Base-by-base conservation (phyloP, 2,113 vertebrate genomes). In the Felis catus region DNA sequence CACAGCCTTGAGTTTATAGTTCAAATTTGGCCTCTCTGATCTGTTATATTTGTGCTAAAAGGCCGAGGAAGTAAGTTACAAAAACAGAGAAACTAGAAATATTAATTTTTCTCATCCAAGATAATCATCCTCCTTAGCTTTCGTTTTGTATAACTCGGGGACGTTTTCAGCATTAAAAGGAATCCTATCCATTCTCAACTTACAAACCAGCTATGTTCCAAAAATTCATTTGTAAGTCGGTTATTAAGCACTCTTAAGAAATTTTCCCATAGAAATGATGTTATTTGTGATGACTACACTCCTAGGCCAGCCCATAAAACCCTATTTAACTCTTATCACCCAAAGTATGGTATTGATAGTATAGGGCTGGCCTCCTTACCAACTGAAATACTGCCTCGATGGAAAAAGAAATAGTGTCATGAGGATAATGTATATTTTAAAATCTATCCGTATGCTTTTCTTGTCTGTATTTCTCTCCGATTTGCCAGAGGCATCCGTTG, bases 71-170 rank as follows among this genome's bases (percentile, higher is more conserved):
- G 89, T 98, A 97, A 98, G 96, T 96, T 96, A 97, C 95, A 97
- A 98, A 98, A 98, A 97, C 97, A 98, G 98, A 98, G 97, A 98
- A 97, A 93, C 94, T 99, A 97, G 97, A 98, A 98, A 98, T 98
- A 98, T 98, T 98, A 98, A 96, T 98, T 98, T 98, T 98, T 98
- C 97, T 98, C 92, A 87, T 97, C 95, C 97, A 98, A 98, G 95
- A 98, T 98, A 98, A 98, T 98, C 95, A 98, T 97, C 87, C 95
- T 98, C 91, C 96, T 98, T 95, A 97, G 95, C 89, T 98, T 98
- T 98, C 98, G 95, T 66, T 97, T 97, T 96, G 96, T 98, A 90
- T 98, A 97, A 97, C 95, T 86, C 18, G 1, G 94, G 96, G 53
- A 97, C 90, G 95, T 95, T 96, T 97, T 95, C 79, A 83, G 83